Conservation (phyloP, 2,113 vertebrate genomes). For the Oxyura jamaicensis region DNA sequence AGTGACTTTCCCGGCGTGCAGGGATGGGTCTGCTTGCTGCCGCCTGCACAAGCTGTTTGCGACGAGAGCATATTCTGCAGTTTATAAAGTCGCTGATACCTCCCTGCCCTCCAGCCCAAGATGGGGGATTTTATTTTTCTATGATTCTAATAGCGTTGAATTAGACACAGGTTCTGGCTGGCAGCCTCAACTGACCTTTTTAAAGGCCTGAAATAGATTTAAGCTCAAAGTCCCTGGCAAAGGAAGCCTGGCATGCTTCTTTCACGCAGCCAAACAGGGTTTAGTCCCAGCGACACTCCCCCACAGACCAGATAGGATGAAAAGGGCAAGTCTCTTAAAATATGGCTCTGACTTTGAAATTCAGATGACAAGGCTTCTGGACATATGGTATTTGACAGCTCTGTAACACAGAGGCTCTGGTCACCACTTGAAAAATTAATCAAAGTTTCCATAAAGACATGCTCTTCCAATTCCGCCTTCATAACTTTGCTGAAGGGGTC, state of each 20-base stretch:
- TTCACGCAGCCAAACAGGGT: neutral
- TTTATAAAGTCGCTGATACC: neutral
- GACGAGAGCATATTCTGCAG: neutral
- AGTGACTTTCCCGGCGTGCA: neutral
- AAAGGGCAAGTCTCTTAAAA: constrained; percentile 61
- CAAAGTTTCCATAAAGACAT: neutral
- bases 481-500: neutral
- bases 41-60: neutral
- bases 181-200: constrained; percentile 63
- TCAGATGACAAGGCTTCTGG: constrained; percentile 37
- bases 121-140: neutral
- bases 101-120: neutral
- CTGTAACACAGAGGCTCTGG: constrained; percentile 30
- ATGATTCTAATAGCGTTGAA: constrained; percentile 1
- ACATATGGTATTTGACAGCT: neutral
- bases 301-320: constrained; percentile 41
- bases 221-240: constrained; percentile 51
- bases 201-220: constrained; percentile 54
- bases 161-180: constrained; percentile 55
- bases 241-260: constrained; percentile 19
- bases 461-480: neutral
- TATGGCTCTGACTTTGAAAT: constrained; percentile 46
- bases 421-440: constrained; percentile 29
- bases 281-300: neutral
- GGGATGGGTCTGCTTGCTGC: neutral